These are phyloP conservation scores for Lepidurus arcticus DNA, from an alignment of 1,140 invertebrate species.

Conservation along the genomic window DNA sequence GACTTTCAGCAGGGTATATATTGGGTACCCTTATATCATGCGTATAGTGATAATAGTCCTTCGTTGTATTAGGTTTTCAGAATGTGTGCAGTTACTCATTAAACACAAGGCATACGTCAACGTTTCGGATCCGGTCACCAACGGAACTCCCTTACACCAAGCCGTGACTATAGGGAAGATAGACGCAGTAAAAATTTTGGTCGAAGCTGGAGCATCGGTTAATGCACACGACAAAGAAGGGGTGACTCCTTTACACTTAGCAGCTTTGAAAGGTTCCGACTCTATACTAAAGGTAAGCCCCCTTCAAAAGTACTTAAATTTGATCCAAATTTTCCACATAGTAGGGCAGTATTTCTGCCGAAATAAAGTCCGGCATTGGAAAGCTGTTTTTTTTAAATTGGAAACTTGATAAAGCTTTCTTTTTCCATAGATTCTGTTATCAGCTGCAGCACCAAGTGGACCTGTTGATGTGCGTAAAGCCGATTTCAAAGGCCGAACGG, in stretches of 20 bases:
- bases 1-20: slow-evolving; percentile 28
- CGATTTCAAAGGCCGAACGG: slow-evolving; percentile 49
- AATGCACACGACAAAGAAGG: slow-evolving; percentile 52
- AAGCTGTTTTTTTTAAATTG: not conserved
- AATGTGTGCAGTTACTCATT: slow-evolving; percentile 37
- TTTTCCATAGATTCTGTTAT: slow-evolving; percentile 9
- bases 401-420: not conserved
- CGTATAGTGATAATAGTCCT: not conserved
- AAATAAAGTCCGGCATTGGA: not conserved
- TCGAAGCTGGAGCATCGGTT: slow-evolving; percentile 50
- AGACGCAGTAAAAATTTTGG: slow-evolving; percentile 50
- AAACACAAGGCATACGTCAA: slow-evolving; percentile 39
- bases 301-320: not conserved
- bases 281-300: slow-evolving; percentile 44
- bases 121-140: slow-evolving; percentile 38
- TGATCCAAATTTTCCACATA: not conserved
- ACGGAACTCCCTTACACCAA: slow-evolving; percentile 53
- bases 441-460: slow-evolving; percentile 8
- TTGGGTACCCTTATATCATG: not conserved
- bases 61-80: slow-evolving; percentile 36
- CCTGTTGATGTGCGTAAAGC: slow-evolving; percentile 34
- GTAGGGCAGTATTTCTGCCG: not conserved
- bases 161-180: slow-evolving; percentile 52
- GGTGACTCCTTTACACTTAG: slow-evolving; percentile 56
- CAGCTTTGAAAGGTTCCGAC: slow-evolving; percentile 46